These are phyloP conservation scores for Python bivittatus DNA, from an alignment of 2,113 vertebrate species.

Conservation along the genomic window DNA sequence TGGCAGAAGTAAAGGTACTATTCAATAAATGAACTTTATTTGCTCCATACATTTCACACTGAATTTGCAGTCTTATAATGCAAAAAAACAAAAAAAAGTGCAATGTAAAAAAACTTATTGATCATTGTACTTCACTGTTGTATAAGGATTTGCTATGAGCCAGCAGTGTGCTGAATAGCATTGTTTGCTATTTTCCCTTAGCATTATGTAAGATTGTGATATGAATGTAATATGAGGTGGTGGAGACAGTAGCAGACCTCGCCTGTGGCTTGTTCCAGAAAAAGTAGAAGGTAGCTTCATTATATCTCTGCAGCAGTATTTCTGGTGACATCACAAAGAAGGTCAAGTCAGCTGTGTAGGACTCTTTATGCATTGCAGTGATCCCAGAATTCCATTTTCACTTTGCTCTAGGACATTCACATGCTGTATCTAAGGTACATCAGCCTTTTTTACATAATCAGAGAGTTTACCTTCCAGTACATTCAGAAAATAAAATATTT, in stretches of 20 bases:
- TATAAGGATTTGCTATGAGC: not conserved
- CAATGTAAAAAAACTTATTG: not conserved
- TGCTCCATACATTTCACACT: not conserved
- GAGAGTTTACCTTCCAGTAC: slow-evolving; percentile 1
- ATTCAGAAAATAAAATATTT: slow-evolving; percentile 2
- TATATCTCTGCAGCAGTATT: slow-evolving; percentile 20
- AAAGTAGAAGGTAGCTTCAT: slow-evolving; percentile 52
- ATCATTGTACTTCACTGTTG: not conserved
- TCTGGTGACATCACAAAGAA: slow-evolving; percentile 57
- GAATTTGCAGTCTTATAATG: not conserved
- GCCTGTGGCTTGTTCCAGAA: slow-evolving; percentile 33
- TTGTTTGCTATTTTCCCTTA: not conserved
- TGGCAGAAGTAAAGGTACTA: not conserved
- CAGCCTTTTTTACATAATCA: slow-evolving; percentile 20
- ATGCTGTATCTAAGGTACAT: not conserved
- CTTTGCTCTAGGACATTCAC: slow-evolving; percentile 26
- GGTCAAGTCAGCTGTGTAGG: slow-evolving; percentile 17
- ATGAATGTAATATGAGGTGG: slow-evolving; percentile 29
- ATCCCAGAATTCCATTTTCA: slow-evolving; percentile 45
- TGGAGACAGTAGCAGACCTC: slow-evolving; percentile 31
- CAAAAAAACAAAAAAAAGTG: not conserved
- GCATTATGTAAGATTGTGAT: slow-evolving; percentile 8
- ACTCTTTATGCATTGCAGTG: not conserved
- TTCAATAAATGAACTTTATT: not conserved
- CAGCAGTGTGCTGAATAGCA: not conserved